Evolutionary conservation across 2,888 invertebrate species (phyloP), one percentile per base, ranked within the genome.

Genomic region (Pedicia rivosa): DNA sequence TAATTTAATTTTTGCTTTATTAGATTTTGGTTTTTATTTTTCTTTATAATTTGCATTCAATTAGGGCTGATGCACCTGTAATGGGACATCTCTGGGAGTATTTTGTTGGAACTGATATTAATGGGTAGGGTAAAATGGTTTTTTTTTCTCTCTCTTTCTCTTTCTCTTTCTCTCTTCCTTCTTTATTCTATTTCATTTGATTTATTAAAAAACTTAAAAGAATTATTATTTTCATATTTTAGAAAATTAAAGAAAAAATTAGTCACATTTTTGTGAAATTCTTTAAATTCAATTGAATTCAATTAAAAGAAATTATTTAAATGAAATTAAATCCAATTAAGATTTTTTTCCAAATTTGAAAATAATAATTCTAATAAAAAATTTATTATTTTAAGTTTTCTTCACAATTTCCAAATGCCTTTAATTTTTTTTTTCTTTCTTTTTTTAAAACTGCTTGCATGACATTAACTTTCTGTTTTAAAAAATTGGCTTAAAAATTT

Each of bases 51-150:
- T 17, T 22, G 22, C 8, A 17, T 31, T 20, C 9, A 40, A 44
- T 46, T 67, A 88, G 94, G 95, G 94, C 92, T 48, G 97, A 97
- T 70, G 95, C 97, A 52, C 94, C 97, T 46, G 83, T 97, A 50
- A 79, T 92, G 78, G 91, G 86, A 45, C 91, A 94, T 64, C 65
- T 88, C 48, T 92, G 92, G 88, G 95, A 97, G 67, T 77, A 73
- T 65, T 67, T 76, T 51, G 72, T 86, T 59, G 74, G 74, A 68
- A 75, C 73, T 53, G 86, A 86, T 61, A 59, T 76, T 51, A 69
- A 74, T 51, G 81, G 84, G 84, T 86, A 74, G 81, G 84, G 84
- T 86, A 74, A 77, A 72, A 74, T 43, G 42, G 38, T 44, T 54
- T 54, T 48, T 45, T 43, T 44, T 42, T 46, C 42, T 49, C 36